Evolutionary conservation across 2,113 vertebrate genomes (phyloP), one percentile per base, ranked within the genome.

Genomic region (Vulpes ferrilata): DNA sequence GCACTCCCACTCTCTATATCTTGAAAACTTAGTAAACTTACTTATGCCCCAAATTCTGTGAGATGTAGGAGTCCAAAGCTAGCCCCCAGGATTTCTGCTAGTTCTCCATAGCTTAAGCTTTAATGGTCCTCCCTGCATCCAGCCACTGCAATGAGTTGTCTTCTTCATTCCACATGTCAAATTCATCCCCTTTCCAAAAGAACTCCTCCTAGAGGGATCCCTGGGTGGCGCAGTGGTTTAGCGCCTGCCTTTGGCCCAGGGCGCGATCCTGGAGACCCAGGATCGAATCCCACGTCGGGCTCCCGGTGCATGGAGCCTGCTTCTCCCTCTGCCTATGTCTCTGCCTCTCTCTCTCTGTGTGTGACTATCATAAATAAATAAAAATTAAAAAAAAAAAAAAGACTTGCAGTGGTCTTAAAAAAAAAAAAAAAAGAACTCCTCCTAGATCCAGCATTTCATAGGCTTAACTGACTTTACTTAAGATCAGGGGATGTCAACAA

Each of bases 1-100:
- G 65, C 59, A 73, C 55, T 43, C 27, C 22, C 22, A 35, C 3
- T 48, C 6, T 11, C 22, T n/a, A 53, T n/a, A n/a, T 59, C 64
- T 92, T 81, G 59, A 90, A 78, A 91, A 67, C 51, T 30, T 57
- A 80, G 38, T 62, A 62, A 92, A 92, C 22, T 53, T 93, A 38
- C 80, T 84, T 71, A n/a, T 5, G 64, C 81, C 43, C 55, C 85
- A 92, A 93, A 78, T 86, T 55, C 23, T 25, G 23, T 32, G 22
- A 73, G 55, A 43, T 6, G 23, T 25, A 62, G 81, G 78, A 87
- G 15, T 48, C 69, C 35, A 93, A 48, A 67, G 25, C n/a, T 79
- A 59, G 71, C 60, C 73, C 16, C 60, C 20, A 48, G 27, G 27
- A 43, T 67, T 87, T 87, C 71, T 80, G 51, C 35, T 51, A 69